Evolutionary conservation across 2,888 invertebrate species (phyloP), one percentile per base, ranked within the genome.

Genomic region (Nemotelus pantherinus): DNA sequence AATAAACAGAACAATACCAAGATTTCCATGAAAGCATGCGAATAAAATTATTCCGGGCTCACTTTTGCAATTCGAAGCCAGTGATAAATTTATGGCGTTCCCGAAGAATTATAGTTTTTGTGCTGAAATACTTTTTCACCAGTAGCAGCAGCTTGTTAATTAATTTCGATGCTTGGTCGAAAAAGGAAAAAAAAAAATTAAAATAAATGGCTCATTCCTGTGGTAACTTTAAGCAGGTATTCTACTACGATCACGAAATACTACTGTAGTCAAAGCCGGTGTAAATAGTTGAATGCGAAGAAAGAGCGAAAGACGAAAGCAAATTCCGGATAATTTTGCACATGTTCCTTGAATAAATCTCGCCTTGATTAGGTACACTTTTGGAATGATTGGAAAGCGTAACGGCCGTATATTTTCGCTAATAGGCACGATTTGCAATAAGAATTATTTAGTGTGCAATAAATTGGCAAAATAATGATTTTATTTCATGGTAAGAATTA

Each of bases 31-130:
- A 57, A 57, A 57, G 71, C 71, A 44, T 71, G 71, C 45, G 71
- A 71, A 71, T 44, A 71, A 57, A 45, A 57, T 44, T 44, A 71
- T 71, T 68, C 39, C 44, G 48, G 57, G 71, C 55, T 71, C 57
- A 57, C 58, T 57, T 71, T 45, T 55, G 71, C 25, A 71, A 71
- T 68, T 50, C 50, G 3, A 10, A 48, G 55, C 45, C 57, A 45
- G 71, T 71, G 71, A 71, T 71, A 71, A 71, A 57, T 71, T 71
- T 71, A 71, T 71, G 71, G 71, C 57, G 25, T 43, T 57, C 45
- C 44, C 6, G 57, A 55, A 71, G 45, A 71, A 71, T 57, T 71
- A 71, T 71, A 45, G 44, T 55, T 57, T 71, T 57, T 71, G 58
- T 57, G 45, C 9, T 43, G 44, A 55, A 71, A 57, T 57, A 71